These are phyloP conservation scores for Cheilinus undulatus DNA, from an alignment of 2,113 vertebrate genomes.

Conservation along the genomic window DNA sequence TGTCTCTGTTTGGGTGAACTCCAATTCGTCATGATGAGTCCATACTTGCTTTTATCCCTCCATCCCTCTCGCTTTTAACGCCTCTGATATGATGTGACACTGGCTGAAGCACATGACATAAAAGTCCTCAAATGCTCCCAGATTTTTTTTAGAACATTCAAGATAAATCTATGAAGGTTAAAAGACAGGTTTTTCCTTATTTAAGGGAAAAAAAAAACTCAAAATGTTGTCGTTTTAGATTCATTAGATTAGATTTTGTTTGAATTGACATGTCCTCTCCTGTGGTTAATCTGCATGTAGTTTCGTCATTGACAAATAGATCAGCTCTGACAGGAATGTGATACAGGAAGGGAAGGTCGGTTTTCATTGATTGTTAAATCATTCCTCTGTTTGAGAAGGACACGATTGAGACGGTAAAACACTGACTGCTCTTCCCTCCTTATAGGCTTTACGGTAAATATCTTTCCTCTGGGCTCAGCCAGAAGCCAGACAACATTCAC, in stretches of 20 bases:
- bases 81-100: constrained; percentile 36
- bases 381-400: constrained; percentile 63
- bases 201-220: background rate
- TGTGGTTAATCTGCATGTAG: constrained; percentile 45
- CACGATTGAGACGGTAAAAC: constrained; percentile 51
- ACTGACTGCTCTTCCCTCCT: constrained; percentile 37
- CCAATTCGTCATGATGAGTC: constrained; percentile 59
- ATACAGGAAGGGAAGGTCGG: constrained; percentile 70
- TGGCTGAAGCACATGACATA: constrained; percentile 2
- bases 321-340: constrained; percentile 57
- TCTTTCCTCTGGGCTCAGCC: constrained; percentile 31
- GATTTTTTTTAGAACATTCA: constrained; percentile 2
- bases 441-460: constrained; percentile 51
- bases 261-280: background rate
- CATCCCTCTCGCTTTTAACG: constrained; percentile 27
- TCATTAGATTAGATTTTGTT: constrained; percentile 17
- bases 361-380: constrained; percentile 76
- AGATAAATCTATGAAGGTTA: background rate
- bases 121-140: background rate
- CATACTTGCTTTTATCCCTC: constrained; percentile 49
- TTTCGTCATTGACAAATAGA: constrained; percentile 33
- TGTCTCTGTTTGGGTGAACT: constrained; percentile 57
- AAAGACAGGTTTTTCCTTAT: background rate
- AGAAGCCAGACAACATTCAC: constrained; percentile 41
- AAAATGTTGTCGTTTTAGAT: constrained; percentile 4